Evolutionary conservation across 2,113 vertebrate genomes (phyloP), one percentile per base, ranked within the genome.

Genomic region (Andinoacara biseriatus): DNA sequence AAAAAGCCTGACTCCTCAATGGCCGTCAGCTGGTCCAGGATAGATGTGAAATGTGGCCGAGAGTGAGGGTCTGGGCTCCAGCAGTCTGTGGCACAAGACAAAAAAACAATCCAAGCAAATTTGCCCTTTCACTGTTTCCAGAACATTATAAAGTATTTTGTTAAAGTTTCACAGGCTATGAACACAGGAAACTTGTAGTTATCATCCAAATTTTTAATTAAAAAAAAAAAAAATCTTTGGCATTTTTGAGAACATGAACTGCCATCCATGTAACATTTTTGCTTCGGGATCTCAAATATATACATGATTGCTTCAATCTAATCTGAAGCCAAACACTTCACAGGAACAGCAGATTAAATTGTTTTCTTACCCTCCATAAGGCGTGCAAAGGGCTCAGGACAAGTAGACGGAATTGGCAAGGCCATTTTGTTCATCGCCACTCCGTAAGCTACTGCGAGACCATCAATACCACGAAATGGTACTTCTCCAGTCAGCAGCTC

Each of bases 341-440:
- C 46, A n/a, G 46, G 1, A 40, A 22, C 20, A 75, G 14, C 14
- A 0, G 46, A 11, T 33, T 2, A 52, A 46, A n/a, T 0, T 26
- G 22, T 56, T 14, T n/a, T 85, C 96, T 96, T 94, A 98, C 98
- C 98, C 94, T 98, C 98, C 97, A 99, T 98, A 20, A 99, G 97
- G 89, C 95, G 97, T 86, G 97, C 96, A 93, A 99, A 99, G 63
- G 97, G 97, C 76, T 99, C 97, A 5, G 98, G 98, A 82, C 98
- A 99, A 0, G 98, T 99, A n/a, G 97, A 97, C 77, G 98, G 98
- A 83, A 99, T 95, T 38, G 98, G 98, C 91, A 99, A 94, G n/a
- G 98, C 96, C 35, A 99, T 95, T 87, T 99, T 99, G 93, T 99
- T 99, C 98, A 99, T 99, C 9, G 98, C 98, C 81, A 99, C 98